Conservation (phyloP, 2,113 vertebrate species). For the Arenaria interpres region DNA sequence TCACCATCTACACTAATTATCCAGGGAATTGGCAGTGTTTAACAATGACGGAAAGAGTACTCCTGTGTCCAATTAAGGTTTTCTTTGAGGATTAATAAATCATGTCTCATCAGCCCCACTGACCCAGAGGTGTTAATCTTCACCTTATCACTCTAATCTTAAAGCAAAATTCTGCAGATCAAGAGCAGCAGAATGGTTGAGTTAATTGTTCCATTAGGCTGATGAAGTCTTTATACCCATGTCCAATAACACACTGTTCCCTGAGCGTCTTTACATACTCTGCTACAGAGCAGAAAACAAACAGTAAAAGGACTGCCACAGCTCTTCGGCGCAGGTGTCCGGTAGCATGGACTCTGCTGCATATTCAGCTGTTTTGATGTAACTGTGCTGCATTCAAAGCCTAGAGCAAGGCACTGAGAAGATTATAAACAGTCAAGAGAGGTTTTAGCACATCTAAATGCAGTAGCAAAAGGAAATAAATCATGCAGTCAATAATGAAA, state of each 20-base stretch:
- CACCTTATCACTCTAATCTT: slow-evolving; percentile 69
- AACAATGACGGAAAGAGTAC: slow-evolving; percentile 69
- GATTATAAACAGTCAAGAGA: neutral
- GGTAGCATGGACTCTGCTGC: neutral
- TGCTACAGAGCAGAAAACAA: neutral
- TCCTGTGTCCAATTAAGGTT: slow-evolving; percentile 75
- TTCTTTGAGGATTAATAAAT: slow-evolving; percentile 77
- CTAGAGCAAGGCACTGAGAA: neutral
- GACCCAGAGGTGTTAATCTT: slow-evolving; percentile 75
- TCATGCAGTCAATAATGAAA: slow-evolving; percentile 12
- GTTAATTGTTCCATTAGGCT: slow-evolving; percentile 71
- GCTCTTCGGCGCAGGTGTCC: neutral
- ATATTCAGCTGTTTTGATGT: neutral
- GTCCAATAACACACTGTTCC: slow-evolving; percentile 23
- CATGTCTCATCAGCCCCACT: slow-evolving; percentile 67
- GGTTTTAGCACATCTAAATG: neutral
- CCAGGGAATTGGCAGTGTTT: slow-evolving; percentile 61
- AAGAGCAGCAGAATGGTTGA: slow-evolving; percentile 53
- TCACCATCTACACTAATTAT: slow-evolving; percentile 59
- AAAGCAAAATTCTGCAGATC: slow-evolving; percentile 70
- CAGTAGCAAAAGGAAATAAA: slow-evolving; percentile 4
- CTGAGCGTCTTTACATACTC: neutral
- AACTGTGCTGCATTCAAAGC: neutral
- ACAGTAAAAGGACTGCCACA: neutral
- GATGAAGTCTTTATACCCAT: slow-evolving; percentile 29